Conservation (phyloP, 92 coral and sea anemone species). For the Ricordea florida region DNA sequence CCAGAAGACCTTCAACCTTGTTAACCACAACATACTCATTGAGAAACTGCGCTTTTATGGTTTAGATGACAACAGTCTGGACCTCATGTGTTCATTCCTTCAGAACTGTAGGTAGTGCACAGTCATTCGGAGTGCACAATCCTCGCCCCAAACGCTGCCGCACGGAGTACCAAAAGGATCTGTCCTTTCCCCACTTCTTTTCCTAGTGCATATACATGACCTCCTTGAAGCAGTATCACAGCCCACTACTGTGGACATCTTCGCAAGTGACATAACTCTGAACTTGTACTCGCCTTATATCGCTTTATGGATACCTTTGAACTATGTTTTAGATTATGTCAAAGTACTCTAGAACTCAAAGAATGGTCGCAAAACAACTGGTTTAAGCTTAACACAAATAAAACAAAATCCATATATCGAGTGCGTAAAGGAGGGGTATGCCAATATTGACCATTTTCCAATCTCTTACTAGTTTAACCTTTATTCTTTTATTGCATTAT, state of each 20-base stretch:
- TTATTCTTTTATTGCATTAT: too few relatives aligned
- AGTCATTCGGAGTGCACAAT: not conserved
- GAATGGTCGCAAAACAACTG: not conserved
- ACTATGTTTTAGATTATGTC: not conserved
- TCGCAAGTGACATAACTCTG: constrained; percentile 6
- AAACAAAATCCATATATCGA: not conserved
- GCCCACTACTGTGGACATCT: constrained; percentile 4
- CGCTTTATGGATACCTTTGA: not conserved
- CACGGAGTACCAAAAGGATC: not conserved
- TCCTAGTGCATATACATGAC: not conserved
- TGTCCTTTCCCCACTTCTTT: not conserved
- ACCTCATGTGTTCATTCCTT: not conserved
- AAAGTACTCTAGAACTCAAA: not conserved
- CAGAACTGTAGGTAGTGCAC: not conserved
- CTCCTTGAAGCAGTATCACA: not conserved
- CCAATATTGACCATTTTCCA: too few relatives aligned
- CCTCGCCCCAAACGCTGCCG: not conserved
- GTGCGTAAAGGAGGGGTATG: too few relatives aligned
- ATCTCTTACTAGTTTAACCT: too few relatives aligned
- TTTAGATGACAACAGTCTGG: constrained; percentile 5
- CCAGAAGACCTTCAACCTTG: constrained; percentile 32
- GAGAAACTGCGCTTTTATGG: constrained; percentile 22
- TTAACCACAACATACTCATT: constrained; percentile 17
- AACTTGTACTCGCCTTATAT: not conserved
- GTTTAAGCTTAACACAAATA: not conserved